Percentiles rank a stretch among this genome's conserved stretches.
phyloP scores from a whole-genome alignment of 2,888 invertebrate genomes.

The Euplagia quadripunctaria region DNA sequence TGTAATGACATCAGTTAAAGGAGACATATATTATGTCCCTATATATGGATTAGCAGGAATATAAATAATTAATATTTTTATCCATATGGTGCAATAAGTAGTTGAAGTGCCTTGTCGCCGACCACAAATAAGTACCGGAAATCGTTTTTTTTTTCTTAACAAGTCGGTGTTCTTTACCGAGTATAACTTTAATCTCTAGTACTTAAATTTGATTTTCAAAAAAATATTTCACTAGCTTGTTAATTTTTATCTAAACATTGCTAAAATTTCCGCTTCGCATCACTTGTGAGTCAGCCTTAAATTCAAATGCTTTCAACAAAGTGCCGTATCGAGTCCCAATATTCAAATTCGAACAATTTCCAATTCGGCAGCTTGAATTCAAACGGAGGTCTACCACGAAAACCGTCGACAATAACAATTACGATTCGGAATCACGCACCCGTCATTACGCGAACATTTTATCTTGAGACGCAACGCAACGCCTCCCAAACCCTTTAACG shows the following conservation, averaged over 20 bases:
- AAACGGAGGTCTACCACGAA: slow-evolving; percentile 49
- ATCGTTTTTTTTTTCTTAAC: no score
- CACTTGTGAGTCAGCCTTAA: slow-evolving; percentile 12
- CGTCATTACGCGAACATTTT: slow-evolving; percentile 83
- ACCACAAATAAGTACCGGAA: no score
- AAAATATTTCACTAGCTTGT: no score
- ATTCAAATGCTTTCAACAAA: slow-evolving; percentile 19
- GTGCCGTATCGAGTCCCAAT: slow-evolving; percentile 29
- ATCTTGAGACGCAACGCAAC: slow-evolving; percentile 74
- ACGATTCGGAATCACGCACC: slow-evolving; percentile 84
- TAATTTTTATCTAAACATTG: neutral
- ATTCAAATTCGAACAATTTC: slow-evolving; percentile 34
- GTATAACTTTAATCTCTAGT: neutral
- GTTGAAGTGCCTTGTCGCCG: no score
- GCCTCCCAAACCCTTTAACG: slow-evolving; percentile 80
- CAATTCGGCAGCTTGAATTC: slow-evolving; percentile 55
- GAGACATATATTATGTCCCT: no score
- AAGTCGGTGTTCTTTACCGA: no score
- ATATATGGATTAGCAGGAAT: no score
- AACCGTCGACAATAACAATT: slow-evolving; percentile 76
- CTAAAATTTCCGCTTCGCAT: slow-evolving; percentile 5
- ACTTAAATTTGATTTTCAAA: no score
- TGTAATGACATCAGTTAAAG: no score
- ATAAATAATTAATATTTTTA: no score
- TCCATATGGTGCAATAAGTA: no score